phyloP scores from a whole-genome alignment of 2,113 vertebrate species.

The Saccopteryx bilineata region DNA sequence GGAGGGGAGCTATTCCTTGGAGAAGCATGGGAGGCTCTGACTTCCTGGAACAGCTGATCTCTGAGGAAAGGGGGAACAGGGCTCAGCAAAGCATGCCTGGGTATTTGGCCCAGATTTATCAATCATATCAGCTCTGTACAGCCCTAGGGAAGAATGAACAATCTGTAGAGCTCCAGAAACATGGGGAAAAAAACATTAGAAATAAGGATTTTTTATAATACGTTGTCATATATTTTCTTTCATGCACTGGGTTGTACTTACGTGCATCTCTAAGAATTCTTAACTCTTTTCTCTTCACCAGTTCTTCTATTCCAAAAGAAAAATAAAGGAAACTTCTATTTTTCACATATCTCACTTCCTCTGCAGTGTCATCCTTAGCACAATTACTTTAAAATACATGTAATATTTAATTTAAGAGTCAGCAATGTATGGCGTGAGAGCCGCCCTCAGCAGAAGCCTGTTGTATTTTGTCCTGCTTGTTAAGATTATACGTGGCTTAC shows the following conservation, averaged over 20 bases:
- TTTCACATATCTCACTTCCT: background rate
- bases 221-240: background rate
- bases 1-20: background rate
- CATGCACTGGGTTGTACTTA: background rate
- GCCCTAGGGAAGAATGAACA: background rate
- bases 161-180: background rate
- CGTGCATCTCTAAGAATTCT: background rate
- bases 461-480: background rate
- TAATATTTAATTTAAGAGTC: background rate
- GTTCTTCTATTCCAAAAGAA: background rate
- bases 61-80: background rate
- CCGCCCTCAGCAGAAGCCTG: background rate
- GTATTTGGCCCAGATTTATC: background rate
- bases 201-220: background rate
- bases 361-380: background rate
- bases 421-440: accelerated
- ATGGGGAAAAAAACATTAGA: background rate
- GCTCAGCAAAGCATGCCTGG: background rate
- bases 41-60: background rate
- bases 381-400: background rate
- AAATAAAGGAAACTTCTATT: background rate
- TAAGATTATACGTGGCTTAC: background rate
- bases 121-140: background rate
- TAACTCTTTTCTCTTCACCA: background rate
- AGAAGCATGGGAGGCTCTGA: background rate